These are phyloP conservation scores for Drosophila fuyamai DNA, from an alignment of 1,140 invertebrate species.

Conservation along the genomic window DNA sequence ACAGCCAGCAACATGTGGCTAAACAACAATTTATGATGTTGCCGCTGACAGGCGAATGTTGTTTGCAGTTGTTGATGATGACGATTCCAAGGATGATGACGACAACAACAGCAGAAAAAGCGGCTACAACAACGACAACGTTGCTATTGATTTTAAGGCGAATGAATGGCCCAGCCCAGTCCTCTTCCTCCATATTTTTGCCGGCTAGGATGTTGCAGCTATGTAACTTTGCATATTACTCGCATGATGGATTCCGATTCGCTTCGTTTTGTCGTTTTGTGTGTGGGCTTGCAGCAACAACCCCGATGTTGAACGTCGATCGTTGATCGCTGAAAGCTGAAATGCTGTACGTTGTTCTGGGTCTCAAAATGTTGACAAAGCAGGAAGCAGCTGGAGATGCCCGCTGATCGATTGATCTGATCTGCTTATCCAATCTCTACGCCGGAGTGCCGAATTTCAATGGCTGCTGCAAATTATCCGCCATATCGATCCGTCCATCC, in stretches of 20 bases:
- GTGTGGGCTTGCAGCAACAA: constrained; percentile 67
- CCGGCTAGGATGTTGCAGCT: constrained; percentile 28
- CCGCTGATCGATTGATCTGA: constrained; percentile 27
- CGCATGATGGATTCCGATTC: constrained; percentile 76
- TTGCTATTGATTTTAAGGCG: constrained; percentile 65
- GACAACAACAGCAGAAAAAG: constrained; percentile 30
- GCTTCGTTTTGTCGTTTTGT: constrained; percentile 63
- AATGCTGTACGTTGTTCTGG: constrained; percentile 25
- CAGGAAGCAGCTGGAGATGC: constrained; percentile 55
- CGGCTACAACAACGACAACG: constrained; percentile 32
- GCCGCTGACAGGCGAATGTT: constrained; percentile 83
- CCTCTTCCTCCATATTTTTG: constrained; percentile 10
- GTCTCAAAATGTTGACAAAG: constrained; percentile 44
- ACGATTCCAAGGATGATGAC: constrained; percentile 80
- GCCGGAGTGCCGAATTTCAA: constrained; percentile 34
- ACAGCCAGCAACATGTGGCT: constrained; percentile 75
- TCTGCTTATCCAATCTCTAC: constrained; percentile 9
- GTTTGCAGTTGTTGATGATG: constrained; percentile 81
- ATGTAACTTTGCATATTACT: constrained; percentile 78
- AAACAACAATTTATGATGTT: constrained; percentile 84
- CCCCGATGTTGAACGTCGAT: constrained; percentile 30
- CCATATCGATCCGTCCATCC: constrained; percentile 28
- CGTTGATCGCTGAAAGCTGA: constrained; percentile 21
- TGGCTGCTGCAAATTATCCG: constrained; percentile 31
- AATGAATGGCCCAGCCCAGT: constrained; percentile 49